Evolutionary conservation across 1,140 invertebrate species (phyloP), one percentile per base, ranked within the genome.

Genomic region (Lepidurus packardi): DNA sequence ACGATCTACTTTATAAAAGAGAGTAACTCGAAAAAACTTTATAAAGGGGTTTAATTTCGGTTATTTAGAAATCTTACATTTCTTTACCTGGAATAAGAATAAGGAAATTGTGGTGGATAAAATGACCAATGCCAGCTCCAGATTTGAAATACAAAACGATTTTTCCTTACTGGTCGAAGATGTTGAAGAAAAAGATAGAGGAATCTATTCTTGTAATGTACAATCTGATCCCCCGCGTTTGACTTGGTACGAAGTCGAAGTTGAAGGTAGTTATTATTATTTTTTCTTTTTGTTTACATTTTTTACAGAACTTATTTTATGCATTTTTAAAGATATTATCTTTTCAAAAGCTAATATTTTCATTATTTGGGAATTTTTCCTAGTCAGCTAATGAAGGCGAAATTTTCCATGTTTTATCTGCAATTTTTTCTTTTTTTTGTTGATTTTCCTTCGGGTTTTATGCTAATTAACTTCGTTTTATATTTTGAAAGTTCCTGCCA

Each of bases 1-100:
- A 1, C 41, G 13, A 74, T 25, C 1, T 9, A 43, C 9, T 75
- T 42, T 5, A 6, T 16, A 4, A 43, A 43, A 3, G n/a, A 75
- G 13, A 21, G 1, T 34, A n/a, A 43, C 9, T 6, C 8, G 0
- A 25, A 74, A 4, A 16, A 7, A 5, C 2, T 73, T 73, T 16
- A n/a, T 73, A 75, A 75, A 75, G 25, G 5, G 11, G 1, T 5
- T 24, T 24, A 73, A n/a, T 73, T 75, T 75, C 24, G 73, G 9
- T 10, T 10, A 13, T 43, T 34, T 41, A 77, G 76, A 77, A 53
- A 77, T 77, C 45, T 24, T 77, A 8, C 21, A 77, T 24, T 77
- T 16, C 65, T 77, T 77, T 45, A 77, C 76, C n/a, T 77, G 76
- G 76, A 77, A 65, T 3, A 77, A 77, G 41, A 77, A 77, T 24